Evolutionary conservation across 1,140 invertebrate genomes (phyloP).

Genomic region (Dendrolimus kikuchii): DNA sequence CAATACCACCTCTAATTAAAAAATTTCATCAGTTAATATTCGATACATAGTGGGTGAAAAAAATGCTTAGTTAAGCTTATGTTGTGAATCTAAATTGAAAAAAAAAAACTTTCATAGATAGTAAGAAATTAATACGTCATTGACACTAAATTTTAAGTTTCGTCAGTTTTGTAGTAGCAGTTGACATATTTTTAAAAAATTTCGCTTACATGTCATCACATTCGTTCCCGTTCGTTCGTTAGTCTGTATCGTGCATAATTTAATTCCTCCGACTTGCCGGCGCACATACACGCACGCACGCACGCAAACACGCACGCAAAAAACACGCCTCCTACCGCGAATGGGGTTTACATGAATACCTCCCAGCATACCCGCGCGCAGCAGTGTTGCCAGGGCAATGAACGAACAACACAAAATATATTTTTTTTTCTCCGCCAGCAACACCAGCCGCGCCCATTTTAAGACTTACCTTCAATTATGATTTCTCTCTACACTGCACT

Average conservation of each 20-base stretch:
- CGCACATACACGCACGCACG: constrained; percentile 8
- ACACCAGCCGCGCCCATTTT: constrained; percentile 3
- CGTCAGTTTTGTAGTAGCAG: no score
- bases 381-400: constrained; percentile 8
- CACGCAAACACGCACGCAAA: constrained; percentile 21
- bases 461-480: constrained; percentile 10
- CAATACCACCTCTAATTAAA: no score
- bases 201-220: background rate
- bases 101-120: no score
- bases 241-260: background rate
- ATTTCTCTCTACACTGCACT: constrained; percentile 8
- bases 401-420: constrained; percentile 1
- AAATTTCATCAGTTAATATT: no score
- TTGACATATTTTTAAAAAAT: no score
- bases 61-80: no score
- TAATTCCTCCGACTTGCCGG: background rate
- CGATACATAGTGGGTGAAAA: no score
- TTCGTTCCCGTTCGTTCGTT: background rate
- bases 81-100: no score
- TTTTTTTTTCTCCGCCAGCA: background rate
- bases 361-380: constrained; percentile 1
- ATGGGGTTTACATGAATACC: constrained; percentile 41
- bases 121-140: no score
- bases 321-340: constrained; percentile 27
- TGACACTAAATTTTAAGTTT: no score